Conservation (phyloP, 2,113 vertebrate species). For the Alethe castanea region DNA sequence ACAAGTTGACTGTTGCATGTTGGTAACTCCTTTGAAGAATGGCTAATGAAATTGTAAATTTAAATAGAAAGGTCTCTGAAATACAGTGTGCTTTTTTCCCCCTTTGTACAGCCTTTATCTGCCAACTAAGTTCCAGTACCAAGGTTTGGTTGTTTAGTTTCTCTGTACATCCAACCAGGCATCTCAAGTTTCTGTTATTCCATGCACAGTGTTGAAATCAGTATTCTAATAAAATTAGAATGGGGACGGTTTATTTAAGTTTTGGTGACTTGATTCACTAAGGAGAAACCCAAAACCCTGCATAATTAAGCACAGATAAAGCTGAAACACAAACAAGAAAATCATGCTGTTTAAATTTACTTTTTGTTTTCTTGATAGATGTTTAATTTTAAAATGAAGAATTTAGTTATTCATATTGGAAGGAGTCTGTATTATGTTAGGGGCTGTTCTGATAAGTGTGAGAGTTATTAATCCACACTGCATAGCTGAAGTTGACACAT, state of each 20-base stretch:
- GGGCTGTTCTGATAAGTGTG: neutral
- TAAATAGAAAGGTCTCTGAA: conserved; percentile 1
- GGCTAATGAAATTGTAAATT: conserved; percentile 52
- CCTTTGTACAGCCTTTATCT: neutral
- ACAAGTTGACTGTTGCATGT: neutral
- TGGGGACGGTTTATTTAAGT: conserved; percentile 50
- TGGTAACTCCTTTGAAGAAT: conserved; percentile 16
- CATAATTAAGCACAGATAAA: conserved; percentile 45
- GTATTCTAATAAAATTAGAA: conserved; percentile 51
- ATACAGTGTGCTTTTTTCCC: neutral
- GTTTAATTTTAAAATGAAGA: conserved; percentile 14
- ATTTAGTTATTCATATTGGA: neutral
- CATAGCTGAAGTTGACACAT: neutral
- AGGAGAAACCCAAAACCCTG: conserved; percentile 42
- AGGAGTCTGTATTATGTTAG: neutral
- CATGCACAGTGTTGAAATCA: conserved; percentile 24
- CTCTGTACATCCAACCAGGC: neutral
- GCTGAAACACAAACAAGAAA: conserved; percentile 62
- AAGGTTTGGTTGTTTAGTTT: conserved; percentile 37
- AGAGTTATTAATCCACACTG: neutral
- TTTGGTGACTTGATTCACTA: conserved; percentile 18
- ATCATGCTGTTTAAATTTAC: conserved; percentile 34
- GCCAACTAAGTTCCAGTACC: neutral
- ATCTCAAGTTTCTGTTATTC: conserved; percentile 60
- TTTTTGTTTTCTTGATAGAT: neutral